phyloP scores from a whole-genome alignment of 2,797 vertebrate genomes.

The Kryptolebias ocellatus region DNA sequence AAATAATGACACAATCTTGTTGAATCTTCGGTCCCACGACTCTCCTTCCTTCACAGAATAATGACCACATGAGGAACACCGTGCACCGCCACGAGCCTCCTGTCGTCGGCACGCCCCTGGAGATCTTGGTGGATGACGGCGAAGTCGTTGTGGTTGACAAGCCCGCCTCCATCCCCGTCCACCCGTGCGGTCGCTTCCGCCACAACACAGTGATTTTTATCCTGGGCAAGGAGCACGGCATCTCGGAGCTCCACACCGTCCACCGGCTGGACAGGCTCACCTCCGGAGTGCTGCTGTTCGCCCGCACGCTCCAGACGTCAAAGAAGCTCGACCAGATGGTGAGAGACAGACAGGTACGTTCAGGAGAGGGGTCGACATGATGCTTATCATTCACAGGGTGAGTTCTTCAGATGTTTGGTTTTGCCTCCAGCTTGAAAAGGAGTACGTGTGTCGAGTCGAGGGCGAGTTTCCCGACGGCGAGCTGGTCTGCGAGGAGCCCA shows the following conservation, averaged over 20 bases:
- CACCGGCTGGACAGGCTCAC: conserved; percentile 96
- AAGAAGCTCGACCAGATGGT: conserved; percentile 93
- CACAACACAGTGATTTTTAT: conserved; percentile 99
- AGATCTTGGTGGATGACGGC: conserved; percentile 87
- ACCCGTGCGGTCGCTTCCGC: conserved; percentile 96
- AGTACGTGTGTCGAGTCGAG: conserved; percentile 93
- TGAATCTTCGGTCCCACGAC: background rate
- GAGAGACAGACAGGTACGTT: conserved; percentile 85
- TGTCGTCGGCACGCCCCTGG: conserved; percentile 84
- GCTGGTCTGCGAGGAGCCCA: conserved; percentile 91
- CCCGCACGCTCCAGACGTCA: conserved; percentile 88
- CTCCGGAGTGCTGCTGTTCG: conserved; percentile 95
- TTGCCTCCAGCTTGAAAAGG: conserved; percentile 90
- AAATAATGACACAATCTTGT: background rate
- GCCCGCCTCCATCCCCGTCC: conserved; percentile 94
- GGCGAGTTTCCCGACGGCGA: conserved; percentile 90
- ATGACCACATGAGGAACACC: conserved; percentile 92
- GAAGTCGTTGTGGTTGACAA: conserved; percentile 95
- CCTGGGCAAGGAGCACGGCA: conserved; percentile 90
- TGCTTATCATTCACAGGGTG: background rate
- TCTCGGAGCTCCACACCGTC: conserved; percentile 90
- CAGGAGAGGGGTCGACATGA: background rate
- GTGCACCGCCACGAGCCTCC: conserved; percentile 97
- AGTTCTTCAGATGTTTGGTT: background rate
- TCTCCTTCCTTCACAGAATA: conserved; percentile 81